Percentiles rank a stretch among this genome's conserved stretches.
Conservation (phyloP, 1,140 invertebrate species). For the Cyrtorhinus lividipennis region DNA sequence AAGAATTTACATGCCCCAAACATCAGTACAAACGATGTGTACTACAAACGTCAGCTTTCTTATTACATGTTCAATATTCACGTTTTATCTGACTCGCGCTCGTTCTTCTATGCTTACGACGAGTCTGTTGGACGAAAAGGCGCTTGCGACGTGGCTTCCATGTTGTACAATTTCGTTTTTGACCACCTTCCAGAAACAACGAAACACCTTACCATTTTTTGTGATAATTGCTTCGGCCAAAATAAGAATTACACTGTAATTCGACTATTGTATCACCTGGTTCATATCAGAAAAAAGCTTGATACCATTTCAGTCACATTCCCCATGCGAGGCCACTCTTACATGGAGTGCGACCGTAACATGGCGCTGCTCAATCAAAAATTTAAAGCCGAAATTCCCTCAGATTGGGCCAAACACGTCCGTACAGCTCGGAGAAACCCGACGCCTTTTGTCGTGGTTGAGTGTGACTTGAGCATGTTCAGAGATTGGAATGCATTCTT, state of each 20-base stretch:
- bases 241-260: background rate
- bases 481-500: slow-evolving; percentile 14
- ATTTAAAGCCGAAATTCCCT: background rate
- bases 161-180: slow-evolving; percentile 15
- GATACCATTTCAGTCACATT: background rate
- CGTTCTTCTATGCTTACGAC: slow-evolving; percentile 22
- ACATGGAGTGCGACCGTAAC: too few species aligned
- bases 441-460: background rate
- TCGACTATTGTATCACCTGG: background rate
- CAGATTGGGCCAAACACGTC: background rate
- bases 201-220: background rate
- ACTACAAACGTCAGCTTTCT: slow-evolving; percentile 22
- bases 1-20: slow-evolving; percentile 23
- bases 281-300: too few species aligned
- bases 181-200: too few species aligned
- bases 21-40: slow-evolving; percentile 21
- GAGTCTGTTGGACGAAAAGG: slow-evolving; percentile 19
- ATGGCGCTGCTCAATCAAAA: background rate
- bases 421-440: background rate
- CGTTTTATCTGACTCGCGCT: slow-evolving; percentile 12
- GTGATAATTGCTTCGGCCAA: background rate
- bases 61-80: slow-evolving; percentile 22
- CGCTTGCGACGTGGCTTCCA: slow-evolving; percentile 15
- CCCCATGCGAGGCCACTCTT: slow-evolving; percentile 19
- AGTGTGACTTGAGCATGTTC: slow-evolving; percentile 10